Conservation (phyloP, 2,113 vertebrate species). For the Scalopus aquaticus region DNA sequence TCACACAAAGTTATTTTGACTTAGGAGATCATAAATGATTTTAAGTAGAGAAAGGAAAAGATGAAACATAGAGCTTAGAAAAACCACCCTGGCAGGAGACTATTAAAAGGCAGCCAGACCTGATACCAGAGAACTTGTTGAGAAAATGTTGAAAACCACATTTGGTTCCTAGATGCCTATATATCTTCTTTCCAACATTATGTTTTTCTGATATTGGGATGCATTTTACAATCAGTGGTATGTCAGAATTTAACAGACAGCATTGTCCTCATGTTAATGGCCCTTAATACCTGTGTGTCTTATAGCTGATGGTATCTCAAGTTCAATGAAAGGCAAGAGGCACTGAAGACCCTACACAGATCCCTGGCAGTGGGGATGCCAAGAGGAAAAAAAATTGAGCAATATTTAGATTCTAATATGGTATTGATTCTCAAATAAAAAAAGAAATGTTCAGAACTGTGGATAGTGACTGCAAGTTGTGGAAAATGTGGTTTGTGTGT, state of each 20-base stretch:
- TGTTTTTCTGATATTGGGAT: neutral
- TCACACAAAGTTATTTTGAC: neutral
- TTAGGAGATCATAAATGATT: conserved; percentile 8
- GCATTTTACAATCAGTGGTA: neutral
- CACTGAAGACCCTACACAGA: neutral
- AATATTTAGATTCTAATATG: neutral
- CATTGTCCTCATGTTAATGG: neutral
- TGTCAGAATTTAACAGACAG: neutral
- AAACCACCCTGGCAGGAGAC: neutral
- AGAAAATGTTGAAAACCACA: neutral
- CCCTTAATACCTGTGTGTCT: neutral
- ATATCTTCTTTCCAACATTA: neutral
- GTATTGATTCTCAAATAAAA: neutral
- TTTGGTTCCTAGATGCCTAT: neutral
- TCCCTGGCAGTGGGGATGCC: neutral
- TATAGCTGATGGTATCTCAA: neutral
- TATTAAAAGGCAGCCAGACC: neutral
- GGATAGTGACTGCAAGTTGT: neutral
- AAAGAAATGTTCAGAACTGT: neutral
- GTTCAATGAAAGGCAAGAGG: neutral
- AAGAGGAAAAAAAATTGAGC: neutral
- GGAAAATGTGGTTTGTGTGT: neutral
- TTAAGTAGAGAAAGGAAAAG: conserved; percentile 3
- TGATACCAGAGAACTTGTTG: neutral
- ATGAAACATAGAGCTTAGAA: conserved; percentile 11